A percentile compares a stretch with the other conserved stretches of the same genome.
Evolutionary conservation across 2,113 vertebrate species (phyloP).

Genomic region (Sphyrna mokarran): DNA sequence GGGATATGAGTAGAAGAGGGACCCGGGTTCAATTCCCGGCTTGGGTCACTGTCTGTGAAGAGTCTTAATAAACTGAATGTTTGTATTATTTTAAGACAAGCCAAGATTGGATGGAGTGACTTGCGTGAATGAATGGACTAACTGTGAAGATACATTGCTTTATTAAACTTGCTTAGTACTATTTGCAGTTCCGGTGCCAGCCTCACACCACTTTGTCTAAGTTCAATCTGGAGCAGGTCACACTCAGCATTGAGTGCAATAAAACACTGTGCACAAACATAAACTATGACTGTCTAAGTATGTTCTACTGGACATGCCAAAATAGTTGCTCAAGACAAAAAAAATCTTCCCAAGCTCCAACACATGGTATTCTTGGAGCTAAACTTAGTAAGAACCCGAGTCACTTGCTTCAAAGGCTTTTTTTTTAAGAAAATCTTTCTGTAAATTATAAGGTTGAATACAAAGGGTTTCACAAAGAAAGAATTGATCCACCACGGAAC

Average conservation of each 20-base stretch:
- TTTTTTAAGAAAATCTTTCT: not conserved
- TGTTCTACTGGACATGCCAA: not conserved
- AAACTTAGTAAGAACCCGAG: not conserved
- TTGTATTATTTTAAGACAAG: not conserved
- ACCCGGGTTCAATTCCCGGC: no score
- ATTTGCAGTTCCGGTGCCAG: not conserved
- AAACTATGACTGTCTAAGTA: not conserved
- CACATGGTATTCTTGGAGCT: not conserved
- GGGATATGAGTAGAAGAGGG: no score
- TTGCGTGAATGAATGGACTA: not conserved
- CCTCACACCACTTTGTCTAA: not conserved
- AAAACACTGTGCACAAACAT: not conserved
- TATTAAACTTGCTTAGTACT: not conserved
- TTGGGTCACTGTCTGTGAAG: no score
- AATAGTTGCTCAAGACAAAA: not conserved
- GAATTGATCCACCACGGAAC: not conserved
- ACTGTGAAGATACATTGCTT: not conserved
- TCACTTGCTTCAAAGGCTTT: not conserved
- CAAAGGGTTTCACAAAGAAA: conserved; percentile 11
- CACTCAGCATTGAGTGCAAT: not conserved
- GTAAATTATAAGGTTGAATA: not conserved
- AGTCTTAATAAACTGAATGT: not conserved
- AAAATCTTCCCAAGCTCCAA: not conserved
- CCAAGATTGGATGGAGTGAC: not conserved
- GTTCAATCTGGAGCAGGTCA: not conserved